Evolutionary conservation across 30 jellyfish, hydroid and myxozoan species (phyloP).

Genomic region (Cassiopea xamachana): DNA sequence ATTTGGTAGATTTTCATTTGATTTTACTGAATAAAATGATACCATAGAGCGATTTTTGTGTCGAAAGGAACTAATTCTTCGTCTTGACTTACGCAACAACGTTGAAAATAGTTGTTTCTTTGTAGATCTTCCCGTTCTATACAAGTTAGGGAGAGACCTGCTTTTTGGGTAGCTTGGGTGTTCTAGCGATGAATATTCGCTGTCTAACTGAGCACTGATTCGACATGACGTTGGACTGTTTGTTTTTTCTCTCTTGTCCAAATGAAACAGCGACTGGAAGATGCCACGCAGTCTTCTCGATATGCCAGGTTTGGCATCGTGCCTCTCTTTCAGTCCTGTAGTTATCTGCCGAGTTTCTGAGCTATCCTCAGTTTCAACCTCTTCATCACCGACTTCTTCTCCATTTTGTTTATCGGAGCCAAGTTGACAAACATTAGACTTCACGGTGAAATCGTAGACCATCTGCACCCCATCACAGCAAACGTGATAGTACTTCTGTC

Average conservation of each 20-base stretch:
- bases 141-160: slow-evolving; percentile 54
- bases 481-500: neutral
- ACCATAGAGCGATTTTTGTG: slow-evolving; percentile 21
- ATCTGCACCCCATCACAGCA: neutral
- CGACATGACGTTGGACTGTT: neutral
- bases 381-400: neutral
- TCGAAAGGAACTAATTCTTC: slow-evolving; percentile 8
- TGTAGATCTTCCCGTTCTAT: neutral
- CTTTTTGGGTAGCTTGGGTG: neutral
- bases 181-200: neutral
- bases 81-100: slow-evolving; percentile 37
- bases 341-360: neutral
- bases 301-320: slow-evolving; percentile 12
- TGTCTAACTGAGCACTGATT: neutral
- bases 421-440: neutral
- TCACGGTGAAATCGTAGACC: neutral
- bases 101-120: slow-evolving; percentile 24
- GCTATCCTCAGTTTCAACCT: neutral
- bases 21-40: neutral
- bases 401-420: neutral
- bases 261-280: slow-evolving; percentile 51
- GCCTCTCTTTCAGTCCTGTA: neutral
- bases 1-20: slow-evolving; percentile 5
- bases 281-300: slow-evolving; percentile 61
- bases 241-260: slow-evolving; percentile 25